phyloP scores from a whole-genome alignment of 2,797 vertebrate species.

The Microctenopoma lineatum region DNA sequence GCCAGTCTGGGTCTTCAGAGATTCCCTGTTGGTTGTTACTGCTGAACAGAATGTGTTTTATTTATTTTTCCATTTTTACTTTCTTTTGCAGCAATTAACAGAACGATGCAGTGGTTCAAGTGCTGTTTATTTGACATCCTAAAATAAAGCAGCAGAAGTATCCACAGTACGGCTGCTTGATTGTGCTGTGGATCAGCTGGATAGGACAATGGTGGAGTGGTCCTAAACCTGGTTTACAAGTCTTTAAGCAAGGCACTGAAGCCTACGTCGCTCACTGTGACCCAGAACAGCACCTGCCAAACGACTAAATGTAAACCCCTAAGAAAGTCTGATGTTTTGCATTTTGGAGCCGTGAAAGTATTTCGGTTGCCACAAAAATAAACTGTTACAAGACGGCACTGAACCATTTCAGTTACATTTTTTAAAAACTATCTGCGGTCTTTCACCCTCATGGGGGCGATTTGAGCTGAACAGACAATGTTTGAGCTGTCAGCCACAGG shows the following conservation, averaged over 20 bases:
- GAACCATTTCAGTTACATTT: slow-evolving; percentile 15
- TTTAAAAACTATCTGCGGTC: slow-evolving; percentile 22
- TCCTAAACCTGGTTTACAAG: too few species aligned
- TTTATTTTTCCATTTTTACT: too few species aligned
- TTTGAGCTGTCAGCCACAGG: slow-evolving; percentile 43
- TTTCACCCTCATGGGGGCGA: slow-evolving; percentile 26
- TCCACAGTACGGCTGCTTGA: neutral
- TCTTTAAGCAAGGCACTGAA: too few species aligned
- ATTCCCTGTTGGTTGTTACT: neutral
- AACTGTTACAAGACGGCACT: neutral
- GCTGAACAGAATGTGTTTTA: neutral
- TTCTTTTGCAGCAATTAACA: neutral
- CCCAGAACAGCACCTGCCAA: too few species aligned
- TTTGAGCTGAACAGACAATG: slow-evolving; percentile 41
- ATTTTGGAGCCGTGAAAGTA: neutral
- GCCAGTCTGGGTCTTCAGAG: neutral
- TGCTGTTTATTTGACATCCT: neutral
- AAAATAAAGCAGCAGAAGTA: neutral
- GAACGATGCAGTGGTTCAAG: neutral
- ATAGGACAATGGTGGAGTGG: too few species aligned
- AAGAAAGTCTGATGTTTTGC: neutral
- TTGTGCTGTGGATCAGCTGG: too few species aligned
- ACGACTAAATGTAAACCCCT: neutral
- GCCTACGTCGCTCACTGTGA: too few species aligned
- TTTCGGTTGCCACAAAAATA: slow-evolving; percentile 5